These are phyloP conservation scores for Philereme vetulata DNA, from an alignment of 2,888 invertebrate genomes.

Conservation along the genomic window DNA sequence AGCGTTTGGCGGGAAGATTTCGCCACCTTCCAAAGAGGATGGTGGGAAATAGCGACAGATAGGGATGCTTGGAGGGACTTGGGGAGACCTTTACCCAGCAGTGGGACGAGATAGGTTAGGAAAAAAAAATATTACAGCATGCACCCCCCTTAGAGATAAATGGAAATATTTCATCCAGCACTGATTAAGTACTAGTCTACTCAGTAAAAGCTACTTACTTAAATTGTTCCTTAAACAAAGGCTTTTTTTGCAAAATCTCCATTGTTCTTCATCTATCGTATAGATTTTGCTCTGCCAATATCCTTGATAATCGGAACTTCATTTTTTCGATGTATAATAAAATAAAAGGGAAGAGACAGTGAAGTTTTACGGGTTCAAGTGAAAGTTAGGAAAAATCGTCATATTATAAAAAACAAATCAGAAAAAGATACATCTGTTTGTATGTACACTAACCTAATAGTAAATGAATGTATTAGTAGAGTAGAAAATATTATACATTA, in stretches of 20 bases:
- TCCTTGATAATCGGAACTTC: constrained; percentile 27
- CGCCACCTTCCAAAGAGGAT: too few species aligned
- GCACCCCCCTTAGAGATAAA: constrained; percentile 13
- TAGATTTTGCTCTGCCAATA: constrained; percentile 25
- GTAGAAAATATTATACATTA: too few species aligned
- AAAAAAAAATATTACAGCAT: neutral
- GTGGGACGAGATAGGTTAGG: too few species aligned
- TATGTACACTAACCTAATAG: too few species aligned
- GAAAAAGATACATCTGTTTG: too few species aligned
- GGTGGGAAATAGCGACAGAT: too few species aligned
- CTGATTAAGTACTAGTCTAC: constrained; percentile 25
- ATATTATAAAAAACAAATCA: constrained; percentile 38
- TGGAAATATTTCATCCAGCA: constrained; percentile 24
- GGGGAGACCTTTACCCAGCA: too few species aligned
- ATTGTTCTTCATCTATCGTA: constrained; percentile 18
- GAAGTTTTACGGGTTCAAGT: constrained; percentile 30
- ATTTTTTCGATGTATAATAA: constrained; percentile 29
- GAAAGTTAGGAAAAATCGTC: constrained; percentile 40
- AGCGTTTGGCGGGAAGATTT: too few species aligned
- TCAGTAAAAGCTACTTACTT: constrained; percentile 5
- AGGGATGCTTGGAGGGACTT: too few species aligned
- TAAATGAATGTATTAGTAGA: too few species aligned
- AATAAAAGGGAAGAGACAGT: constrained; percentile 27
- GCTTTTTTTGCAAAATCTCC: constrained; percentile 19
- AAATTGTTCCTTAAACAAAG: constrained; percentile 15